Conservation (phyloP, 2,888 invertebrate genomes). For the Quadroppia sp. region DNA sequence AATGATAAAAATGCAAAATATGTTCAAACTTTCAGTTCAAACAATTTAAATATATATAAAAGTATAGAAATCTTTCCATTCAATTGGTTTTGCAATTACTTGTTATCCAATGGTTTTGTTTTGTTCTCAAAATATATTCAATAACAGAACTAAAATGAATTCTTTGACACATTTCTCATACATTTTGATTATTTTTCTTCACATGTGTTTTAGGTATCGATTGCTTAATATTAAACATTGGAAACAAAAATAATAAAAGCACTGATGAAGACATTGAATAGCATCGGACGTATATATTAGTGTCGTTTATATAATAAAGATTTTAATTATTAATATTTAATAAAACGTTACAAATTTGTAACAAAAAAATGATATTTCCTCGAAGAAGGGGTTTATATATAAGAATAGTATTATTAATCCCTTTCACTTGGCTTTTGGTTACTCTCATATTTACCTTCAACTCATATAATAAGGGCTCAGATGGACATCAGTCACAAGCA, state of each 20-base stretch:
- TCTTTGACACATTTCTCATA: neutral
- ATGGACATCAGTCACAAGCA: constrained; percentile 24
- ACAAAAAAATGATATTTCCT: constrained; percentile 40
- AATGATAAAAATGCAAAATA: constrained; percentile 21
- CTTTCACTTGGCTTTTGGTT: constrained; percentile 46
- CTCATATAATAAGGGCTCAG: constrained; percentile 25
- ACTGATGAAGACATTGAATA: constrained; percentile 25
- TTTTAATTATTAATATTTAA: constrained; percentile 10
- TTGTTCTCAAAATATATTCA: no score
- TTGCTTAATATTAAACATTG: no score
- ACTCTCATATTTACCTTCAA: constrained; percentile 45
- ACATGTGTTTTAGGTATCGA: neutral
- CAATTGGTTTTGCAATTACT: neutral
- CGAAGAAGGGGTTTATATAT: constrained; percentile 44
- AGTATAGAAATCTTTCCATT: neutral
- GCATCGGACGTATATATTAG: constrained; percentile 27
- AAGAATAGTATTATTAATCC: constrained; percentile 45
- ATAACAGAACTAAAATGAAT: neutral
- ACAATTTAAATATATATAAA: neutral
- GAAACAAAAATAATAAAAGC: neutral
- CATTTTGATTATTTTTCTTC: neutral
- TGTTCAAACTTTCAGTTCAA: neutral
- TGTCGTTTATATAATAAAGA: constrained; percentile 15
- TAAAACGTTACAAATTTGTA: constrained; percentile 3
- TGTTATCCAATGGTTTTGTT: no score